These are phyloP conservation scores for Xestoiulus laeticollis DNA, from an alignment of 2,888 invertebrate species.

Conservation along the genomic window DNA sequence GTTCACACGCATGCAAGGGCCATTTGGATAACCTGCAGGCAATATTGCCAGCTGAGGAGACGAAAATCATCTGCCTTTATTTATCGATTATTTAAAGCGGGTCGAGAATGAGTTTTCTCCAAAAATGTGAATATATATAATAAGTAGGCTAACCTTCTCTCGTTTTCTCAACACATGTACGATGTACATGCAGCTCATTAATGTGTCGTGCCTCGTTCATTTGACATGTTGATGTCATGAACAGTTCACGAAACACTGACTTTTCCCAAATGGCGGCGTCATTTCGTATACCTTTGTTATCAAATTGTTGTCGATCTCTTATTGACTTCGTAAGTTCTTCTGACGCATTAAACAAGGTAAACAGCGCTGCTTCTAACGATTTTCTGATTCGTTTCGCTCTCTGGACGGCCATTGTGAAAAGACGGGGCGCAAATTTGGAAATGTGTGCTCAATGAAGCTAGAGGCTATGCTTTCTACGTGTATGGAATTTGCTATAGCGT, in stretches of 20 bases:
- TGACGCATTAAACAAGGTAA: constrained; percentile 22
- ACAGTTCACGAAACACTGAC: background rate
- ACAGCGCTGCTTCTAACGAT: constrained; percentile 12
- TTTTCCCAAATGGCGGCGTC: background rate
- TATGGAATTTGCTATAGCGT: background rate
- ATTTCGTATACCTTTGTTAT: background rate
- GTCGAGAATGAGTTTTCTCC: background rate
- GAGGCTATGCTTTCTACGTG: background rate
- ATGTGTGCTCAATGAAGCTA: constrained; percentile 29
- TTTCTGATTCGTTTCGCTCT: constrained; percentile 33
- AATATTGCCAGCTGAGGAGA: background rate
- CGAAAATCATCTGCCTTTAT: background rate
- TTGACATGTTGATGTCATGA: background rate
- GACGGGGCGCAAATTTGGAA: background rate
- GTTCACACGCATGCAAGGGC: background rate
- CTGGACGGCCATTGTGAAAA: background rate
- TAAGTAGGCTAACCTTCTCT: background rate
- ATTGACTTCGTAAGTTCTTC: background rate
- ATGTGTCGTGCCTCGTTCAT: background rate
- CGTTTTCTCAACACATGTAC: background rate
- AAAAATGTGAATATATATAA: background rate
- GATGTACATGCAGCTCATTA: background rate
- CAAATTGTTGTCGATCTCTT: constrained; percentile 15
- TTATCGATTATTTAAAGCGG: background rate
- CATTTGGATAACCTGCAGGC: background rate